Conservation (phyloP, 1,140 invertebrate genomes). For the Leptopilina boulardi region DNA sequence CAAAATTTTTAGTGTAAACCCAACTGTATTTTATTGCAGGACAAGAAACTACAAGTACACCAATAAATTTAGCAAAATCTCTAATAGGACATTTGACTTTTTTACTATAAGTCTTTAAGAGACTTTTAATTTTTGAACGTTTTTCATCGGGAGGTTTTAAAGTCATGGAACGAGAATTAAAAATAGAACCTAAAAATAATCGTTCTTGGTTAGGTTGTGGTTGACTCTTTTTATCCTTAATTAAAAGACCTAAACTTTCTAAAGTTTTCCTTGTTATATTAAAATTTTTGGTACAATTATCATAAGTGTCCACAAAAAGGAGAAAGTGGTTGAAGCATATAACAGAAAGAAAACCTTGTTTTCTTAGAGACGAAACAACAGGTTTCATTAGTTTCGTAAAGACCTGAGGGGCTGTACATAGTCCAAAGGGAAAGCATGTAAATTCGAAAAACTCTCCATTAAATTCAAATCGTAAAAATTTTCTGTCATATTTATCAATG, state of each 20-base stretch:
- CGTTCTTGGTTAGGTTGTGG: not conserved
- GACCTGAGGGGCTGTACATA: slow-evolving; percentile 50
- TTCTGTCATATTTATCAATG: not conserved
- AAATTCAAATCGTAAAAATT: slow-evolving; percentile 52
- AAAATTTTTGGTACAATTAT: slow-evolving; percentile 24
- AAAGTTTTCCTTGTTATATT: not conserved
- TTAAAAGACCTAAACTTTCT: slow-evolving; percentile 34
- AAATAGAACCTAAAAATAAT: slow-evolving; percentile 10
- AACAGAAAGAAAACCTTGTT: slow-evolving; percentile 46
- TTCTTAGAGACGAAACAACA: slow-evolving; percentile 39
- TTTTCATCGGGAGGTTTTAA: slow-evolving; percentile 32
- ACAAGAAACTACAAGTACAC: slow-evolving; percentile 46
- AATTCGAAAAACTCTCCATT: slow-evolving; percentile 48
- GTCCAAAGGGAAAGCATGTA: slow-evolving; percentile 51
- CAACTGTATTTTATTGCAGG: slow-evolving; percentile 48
- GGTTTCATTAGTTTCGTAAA: slow-evolving; percentile 61
- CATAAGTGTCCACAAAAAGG: slow-evolving; percentile 43
- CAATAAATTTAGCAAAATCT: slow-evolving; percentile 48
- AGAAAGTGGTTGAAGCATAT: slow-evolving; percentile 60
- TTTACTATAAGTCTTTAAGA: slow-evolving; percentile 18
- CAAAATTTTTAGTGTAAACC: slow-evolving; percentile 48
- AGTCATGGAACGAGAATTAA: slow-evolving; percentile 18
- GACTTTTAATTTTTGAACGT: slow-evolving; percentile 14
- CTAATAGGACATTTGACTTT: slow-evolving; percentile 45
- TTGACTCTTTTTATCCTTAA: slow-evolving; percentile 33